phyloP scores from a whole-genome alignment of 1,140 invertebrate genomes.

The Antheraea mylitta region DNA sequence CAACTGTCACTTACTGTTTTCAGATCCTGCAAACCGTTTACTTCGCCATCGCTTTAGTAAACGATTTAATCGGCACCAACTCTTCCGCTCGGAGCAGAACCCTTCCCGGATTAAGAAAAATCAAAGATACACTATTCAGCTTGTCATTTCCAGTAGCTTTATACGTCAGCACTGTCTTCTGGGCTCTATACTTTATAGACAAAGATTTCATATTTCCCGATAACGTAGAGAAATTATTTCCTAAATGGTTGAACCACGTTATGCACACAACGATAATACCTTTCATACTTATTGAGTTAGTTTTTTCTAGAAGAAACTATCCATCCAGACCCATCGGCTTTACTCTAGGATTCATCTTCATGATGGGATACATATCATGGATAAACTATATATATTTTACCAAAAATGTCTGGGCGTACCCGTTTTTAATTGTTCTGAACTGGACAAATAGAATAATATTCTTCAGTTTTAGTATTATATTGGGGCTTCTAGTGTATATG shows the following conservation, averaged over 20 bases:
- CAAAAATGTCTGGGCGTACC: slow-evolving; percentile 90
- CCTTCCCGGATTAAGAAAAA: slow-evolving; percentile 80
- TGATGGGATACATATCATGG: slow-evolving; percentile 85
- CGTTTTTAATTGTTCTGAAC: slow-evolving; percentile 86
- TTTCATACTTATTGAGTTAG: slow-evolving; percentile 85
- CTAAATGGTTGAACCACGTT: slow-evolving; percentile 91
- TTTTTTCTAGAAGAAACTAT: slow-evolving; percentile 84
- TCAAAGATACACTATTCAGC: slow-evolving; percentile 86
- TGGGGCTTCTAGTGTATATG: slow-evolving; percentile 81
- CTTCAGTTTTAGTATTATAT: slow-evolving; percentile 78
- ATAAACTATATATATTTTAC: slow-evolving; percentile 84
- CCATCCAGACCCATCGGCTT: slow-evolving; percentile 81
- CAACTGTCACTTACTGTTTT: slow-evolving; percentile 44
- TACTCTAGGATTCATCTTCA: slow-evolving; percentile 78
- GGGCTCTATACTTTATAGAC: slow-evolving; percentile 90
- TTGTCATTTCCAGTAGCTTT: slow-evolving; percentile 88
- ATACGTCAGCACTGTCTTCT: slow-evolving; percentile 94
- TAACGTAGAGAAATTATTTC: slow-evolving; percentile 83
- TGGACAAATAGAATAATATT: slow-evolving; percentile 84
- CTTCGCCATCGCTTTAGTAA: slow-evolving; percentile 84
- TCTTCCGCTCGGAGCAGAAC: slow-evolving; percentile 80
- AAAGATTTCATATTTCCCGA: slow-evolving; percentile 89
- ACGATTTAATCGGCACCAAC: slow-evolving; percentile 86
- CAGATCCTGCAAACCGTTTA: slow-evolving; percentile 88
- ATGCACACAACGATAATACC: slow-evolving; percentile 90